These are phyloP conservation scores for Lepidurus packardi DNA, from an alignment of 1,140 invertebrate species.

Conservation along the genomic window DNA sequence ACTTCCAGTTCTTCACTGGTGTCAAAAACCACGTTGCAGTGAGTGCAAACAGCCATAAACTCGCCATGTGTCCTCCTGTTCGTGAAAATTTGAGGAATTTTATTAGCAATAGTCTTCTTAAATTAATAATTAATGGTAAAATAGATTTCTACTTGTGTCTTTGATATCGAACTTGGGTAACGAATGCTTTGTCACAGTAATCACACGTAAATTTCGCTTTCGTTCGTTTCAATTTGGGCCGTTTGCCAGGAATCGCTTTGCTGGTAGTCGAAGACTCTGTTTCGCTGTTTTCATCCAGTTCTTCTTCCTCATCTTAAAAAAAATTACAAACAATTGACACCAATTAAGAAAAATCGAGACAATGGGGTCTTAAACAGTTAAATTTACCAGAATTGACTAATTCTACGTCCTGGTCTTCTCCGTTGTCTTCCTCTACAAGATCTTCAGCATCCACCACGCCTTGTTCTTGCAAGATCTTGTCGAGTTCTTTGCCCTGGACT, in stretches of 20 bases:
- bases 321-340: background rate
- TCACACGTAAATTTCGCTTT: slow-evolving; percentile 50
- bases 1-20: slow-evolving; percentile 47
- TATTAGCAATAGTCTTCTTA: slow-evolving; percentile 42
- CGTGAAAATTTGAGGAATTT: background rate
- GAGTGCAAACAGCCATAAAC: slow-evolving; percentile 45
- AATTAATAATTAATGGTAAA: no score
- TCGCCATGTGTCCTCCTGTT: slow-evolving; percentile 34
- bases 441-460: slow-evolving; percentile 48
- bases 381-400: slow-evolving; percentile 18
- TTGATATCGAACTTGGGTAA: slow-evolving; percentile 49
- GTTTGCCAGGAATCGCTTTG: slow-evolving; percentile 41
- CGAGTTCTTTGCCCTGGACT: slow-evolving; percentile 62
- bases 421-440: slow-evolving; percentile 33
- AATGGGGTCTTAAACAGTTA: background rate
- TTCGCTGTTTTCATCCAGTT: slow-evolving; percentile 56
- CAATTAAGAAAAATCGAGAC: background rate
- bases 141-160: slow-evolving; percentile 47
- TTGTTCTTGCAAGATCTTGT: slow-evolving; percentile 63
- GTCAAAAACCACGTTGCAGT: slow-evolving; percentile 46
- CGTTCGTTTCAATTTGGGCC: slow-evolving; percentile 50
- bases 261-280: slow-evolving; percentile 45
- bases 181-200: slow-evolving; percentile 51
- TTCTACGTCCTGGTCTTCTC: slow-evolving; percentile 32
- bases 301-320: slow-evolving; percentile 44